Evolutionary conservation across 2,797 vertebrate species (phyloP), one percentile per base, ranked within the genome.

Genomic region (Muscicapa comitata): DNA sequence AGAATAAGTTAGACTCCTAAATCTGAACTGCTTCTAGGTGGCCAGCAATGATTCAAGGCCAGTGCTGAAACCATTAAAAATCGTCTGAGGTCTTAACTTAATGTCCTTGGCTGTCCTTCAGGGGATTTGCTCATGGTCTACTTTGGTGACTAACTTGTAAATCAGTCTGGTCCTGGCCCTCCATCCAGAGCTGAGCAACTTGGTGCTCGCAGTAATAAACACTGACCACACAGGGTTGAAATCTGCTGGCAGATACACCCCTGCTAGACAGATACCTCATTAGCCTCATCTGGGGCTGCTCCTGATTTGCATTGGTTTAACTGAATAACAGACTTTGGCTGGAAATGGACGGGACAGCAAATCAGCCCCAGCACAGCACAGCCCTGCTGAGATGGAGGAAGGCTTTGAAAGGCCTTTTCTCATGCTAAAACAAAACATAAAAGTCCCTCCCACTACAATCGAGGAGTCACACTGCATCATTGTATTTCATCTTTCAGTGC

Each of bases 261-360:
- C 31, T 55, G 5, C n/a, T 21, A 83, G 72, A 77, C 68, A 48
- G 26, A 72, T 70, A 76, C 16, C 31, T 83, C 65, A 75, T 40
- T 29, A 48, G 2, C 65, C 93, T 88, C 62, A 17, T 65, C 71
- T 61, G 55, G 62, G 87, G 33, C 91, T 71, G 73, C 28, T 94
- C 29, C 76, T 96, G 70, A 96, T 97, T 96, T 96, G 93, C 95
- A 95, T 94, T 93, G 85, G 85, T 94, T 94, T 96, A 96, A 96
- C 91, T 72, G 89, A 94, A 93, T 94, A 95, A 94, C 89, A 94
- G 82, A 78, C 79, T 90, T 75, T 55, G 66, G 1, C 72, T 96
- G 73, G 79, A 94, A 89, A 84, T 66, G 81, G 79, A 66, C 3
- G 1, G 1, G 4, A 92, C 37, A 88, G 43, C 47, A 90, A 84